These are phyloP conservation scores for Sebastes fasciatus DNA, from an alignment of 2,113 vertebrate species.

Conservation along the genomic window DNA sequence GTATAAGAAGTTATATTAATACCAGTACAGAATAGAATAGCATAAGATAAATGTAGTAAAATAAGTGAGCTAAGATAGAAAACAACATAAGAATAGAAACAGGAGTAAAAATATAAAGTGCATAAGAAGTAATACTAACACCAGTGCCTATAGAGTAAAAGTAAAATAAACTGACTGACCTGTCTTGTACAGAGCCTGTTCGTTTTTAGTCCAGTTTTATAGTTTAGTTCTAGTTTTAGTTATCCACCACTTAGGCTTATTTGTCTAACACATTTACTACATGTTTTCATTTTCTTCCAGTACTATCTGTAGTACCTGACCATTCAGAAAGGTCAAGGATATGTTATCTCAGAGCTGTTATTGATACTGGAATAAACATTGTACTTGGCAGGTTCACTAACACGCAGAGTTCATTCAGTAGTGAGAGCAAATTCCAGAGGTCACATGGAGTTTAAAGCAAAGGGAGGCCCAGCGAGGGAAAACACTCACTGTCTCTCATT, in stretches of 20 bases:
- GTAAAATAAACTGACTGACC: too few relatives aligned
- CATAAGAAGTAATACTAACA: too few relatives aligned
- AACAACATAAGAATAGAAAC: too few relatives aligned
- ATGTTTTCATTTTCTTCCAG: neutral
- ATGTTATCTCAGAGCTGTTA: slow-evolving; percentile 7
- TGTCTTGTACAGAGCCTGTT: too few relatives aligned
- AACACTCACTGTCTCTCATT: neutral
- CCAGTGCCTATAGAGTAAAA: too few relatives aligned
- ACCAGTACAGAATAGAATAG: too few relatives aligned
- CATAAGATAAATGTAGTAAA: too few relatives aligned
- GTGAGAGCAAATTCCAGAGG: slow-evolving; percentile 58
- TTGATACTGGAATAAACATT: slow-evolving; percentile 18
- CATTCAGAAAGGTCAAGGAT: neutral
- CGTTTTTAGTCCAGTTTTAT: too few relatives aligned
- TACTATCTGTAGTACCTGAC: neutral
- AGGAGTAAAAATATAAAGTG: too few relatives aligned
- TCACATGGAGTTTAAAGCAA: slow-evolving; percentile 20
- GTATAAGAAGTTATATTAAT: too few relatives aligned
- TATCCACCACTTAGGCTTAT: neutral
- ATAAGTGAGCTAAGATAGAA: too few relatives aligned
- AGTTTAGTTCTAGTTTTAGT: too few relatives aligned
- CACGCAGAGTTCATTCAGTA: slow-evolving; percentile 24
- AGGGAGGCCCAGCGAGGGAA: neutral
- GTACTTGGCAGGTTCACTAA: slow-evolving; percentile 17
- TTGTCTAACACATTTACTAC: neutral